Percentiles rank a stretch among this genome's conserved stretches.
These are phyloP conservation scores for Gymnorhina tibicen DNA, from an alignment of 2,113 vertebrate genomes.

Conservation along the genomic window DNA sequence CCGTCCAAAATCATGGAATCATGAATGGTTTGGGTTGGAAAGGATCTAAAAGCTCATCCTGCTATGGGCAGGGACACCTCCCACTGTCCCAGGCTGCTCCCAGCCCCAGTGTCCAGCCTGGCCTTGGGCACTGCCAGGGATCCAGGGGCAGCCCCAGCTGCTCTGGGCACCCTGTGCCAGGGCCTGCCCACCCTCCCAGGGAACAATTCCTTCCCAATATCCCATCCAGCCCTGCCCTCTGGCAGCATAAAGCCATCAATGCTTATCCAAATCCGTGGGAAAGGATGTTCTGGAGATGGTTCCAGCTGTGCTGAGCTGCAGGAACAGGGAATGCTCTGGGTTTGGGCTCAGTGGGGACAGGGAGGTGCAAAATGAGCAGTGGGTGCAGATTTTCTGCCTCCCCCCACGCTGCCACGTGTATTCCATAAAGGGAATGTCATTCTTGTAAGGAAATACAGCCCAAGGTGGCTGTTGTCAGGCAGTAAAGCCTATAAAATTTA, in stretches of 20 bases:
- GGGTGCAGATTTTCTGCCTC: background rate
- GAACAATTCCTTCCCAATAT: background rate
- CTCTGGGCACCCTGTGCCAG: background rate
- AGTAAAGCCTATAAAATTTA: background rate
- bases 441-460: background rate
- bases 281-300: background rate
- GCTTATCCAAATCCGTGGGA: background rate
- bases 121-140: background rate
- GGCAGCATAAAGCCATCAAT: rapidly evolving
- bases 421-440: background rate
- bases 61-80: background rate
- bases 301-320: background rate
- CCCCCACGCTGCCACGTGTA: background rate
- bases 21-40: background rate
- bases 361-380: background rate
- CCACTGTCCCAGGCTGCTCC: background rate
- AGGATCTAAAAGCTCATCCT: rapidly evolving
- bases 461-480: background rate
- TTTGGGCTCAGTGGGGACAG: background rate
- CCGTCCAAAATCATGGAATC: no score
- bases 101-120: background rate
- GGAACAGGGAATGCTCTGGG: rapidly evolving
- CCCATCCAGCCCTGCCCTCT: rapidly evolving
- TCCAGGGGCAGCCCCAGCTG: background rate
- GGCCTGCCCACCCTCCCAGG: background rate